A percentile compares a stretch with the other conserved stretches of the same genome.
phyloP scores from a whole-genome alignment of 2,888 invertebrate species.

The Belgica antarctica region DNA sequence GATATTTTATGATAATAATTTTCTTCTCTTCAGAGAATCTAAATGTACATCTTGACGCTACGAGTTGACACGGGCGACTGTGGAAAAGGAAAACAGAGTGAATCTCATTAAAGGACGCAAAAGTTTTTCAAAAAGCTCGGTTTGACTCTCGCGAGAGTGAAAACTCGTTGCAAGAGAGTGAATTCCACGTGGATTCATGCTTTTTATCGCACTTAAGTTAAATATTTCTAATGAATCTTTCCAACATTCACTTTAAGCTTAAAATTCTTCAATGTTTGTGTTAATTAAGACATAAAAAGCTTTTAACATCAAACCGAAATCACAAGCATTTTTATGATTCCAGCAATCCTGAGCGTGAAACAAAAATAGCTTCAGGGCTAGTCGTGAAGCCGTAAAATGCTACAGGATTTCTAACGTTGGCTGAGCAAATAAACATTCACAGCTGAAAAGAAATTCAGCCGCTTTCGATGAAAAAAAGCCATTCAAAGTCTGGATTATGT shows the following conservation, averaged over 20 bases:
- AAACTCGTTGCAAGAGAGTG: not conserved
- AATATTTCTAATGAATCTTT: not conserved
- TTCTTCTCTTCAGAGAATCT: too few species aligned
- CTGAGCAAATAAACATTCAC: not conserved
- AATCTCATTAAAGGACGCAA: not conserved
- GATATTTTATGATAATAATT: too few species aligned
- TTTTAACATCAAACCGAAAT: too few species aligned
- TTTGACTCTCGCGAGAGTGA: not conserved
- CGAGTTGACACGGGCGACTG: not conserved
- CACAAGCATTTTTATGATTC: too few species aligned
- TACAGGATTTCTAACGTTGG: not conserved
- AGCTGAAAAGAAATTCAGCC: not conserved
- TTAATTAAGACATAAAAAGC: too few species aligned
- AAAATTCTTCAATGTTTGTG: too few species aligned
- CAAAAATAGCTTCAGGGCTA: too few species aligned
- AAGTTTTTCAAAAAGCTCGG: constrained; percentile 15
- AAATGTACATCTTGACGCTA: not conserved
- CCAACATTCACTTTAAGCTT: too few species aligned
- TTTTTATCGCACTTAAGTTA: not conserved
- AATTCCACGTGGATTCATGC: too few species aligned
- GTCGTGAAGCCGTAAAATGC: too few species aligned
- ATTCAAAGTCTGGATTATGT: not conserved
- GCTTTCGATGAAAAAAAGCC: not conserved
- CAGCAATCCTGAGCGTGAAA: too few species aligned
- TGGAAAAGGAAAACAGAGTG: constrained; percentile 13